A percentile compares a stretch with the other conserved stretches of the same genome.
Conservation (phyloP, 2,797 vertebrate species). For the Pelochelys cantorii region DNA sequence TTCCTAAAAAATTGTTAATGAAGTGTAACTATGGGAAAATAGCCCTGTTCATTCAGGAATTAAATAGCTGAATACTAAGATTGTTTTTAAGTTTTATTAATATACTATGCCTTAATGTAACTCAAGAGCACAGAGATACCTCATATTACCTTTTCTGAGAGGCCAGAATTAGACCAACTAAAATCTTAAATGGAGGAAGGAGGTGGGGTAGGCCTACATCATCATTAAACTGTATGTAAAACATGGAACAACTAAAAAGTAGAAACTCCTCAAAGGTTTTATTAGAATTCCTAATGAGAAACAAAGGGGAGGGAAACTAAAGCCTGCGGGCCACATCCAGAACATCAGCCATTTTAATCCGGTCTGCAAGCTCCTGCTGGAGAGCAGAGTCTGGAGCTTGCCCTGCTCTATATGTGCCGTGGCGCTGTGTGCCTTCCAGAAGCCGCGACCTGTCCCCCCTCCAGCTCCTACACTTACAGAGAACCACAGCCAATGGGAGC, state of each 20-base stretch:
- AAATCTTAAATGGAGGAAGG: background rate
- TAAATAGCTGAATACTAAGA: background rate
- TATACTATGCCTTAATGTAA: background rate
- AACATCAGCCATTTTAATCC: too few relatives aligned
- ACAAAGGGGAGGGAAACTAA: too few relatives aligned
- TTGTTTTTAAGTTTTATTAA: background rate
- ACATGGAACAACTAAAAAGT: background rate
- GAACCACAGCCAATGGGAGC: too few relatives aligned
- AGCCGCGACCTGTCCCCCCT: too few relatives aligned
- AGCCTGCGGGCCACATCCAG: too few relatives aligned
- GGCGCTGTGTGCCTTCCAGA: too few relatives aligned
- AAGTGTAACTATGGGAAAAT: conserved; percentile 5
- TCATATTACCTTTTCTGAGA: background rate
- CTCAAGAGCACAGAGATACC: fast-evolving
- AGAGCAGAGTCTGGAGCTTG: too few relatives aligned
- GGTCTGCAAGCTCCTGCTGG: too few relatives aligned
- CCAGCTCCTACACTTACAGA: too few relatives aligned
- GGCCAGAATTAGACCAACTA: background rate
- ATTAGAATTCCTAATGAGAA: background rate
- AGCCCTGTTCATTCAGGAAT: conserved; percentile 5
- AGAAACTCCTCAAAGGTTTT: background rate
- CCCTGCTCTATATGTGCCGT: too few relatives aligned
- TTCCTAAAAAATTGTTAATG: background rate
- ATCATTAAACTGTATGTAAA: background rate
- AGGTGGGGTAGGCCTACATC: background rate